Conservation (phyloP, 2,113 vertebrate genomes). For the Nesogale talazaci region DNA sequence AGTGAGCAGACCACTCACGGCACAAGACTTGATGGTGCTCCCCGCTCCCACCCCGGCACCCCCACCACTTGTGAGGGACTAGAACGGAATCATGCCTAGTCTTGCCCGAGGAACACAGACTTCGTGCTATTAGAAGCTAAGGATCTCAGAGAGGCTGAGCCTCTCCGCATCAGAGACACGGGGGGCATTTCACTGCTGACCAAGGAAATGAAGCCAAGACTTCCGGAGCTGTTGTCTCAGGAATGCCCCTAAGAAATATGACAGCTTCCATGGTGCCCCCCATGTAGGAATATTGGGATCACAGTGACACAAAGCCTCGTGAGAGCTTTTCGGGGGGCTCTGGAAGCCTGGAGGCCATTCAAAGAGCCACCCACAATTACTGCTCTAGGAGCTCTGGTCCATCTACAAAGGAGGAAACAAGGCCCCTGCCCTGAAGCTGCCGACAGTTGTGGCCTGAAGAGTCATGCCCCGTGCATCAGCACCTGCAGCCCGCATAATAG, state of each 20-base stretch:
- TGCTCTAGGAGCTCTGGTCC: not conserved
- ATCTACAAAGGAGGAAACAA: constrained; percentile 11
- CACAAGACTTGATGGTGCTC: not conserved
- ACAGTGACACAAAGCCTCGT: not conserved
- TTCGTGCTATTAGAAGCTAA: constrained; percentile 15
- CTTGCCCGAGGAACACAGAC: not conserved
- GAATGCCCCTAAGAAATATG: not conserved
- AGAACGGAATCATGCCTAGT: not conserved
- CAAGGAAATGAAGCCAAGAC: not conserved
- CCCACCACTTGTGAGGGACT: not conserved
- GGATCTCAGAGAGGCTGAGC: not conserved
- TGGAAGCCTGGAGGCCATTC: not conserved
- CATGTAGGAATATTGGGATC: not conserved
- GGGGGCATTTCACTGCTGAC: not conserved
- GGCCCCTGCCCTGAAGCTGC: constrained; percentile 14
- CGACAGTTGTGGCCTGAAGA: not conserved
- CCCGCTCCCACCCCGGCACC: too few species aligned
- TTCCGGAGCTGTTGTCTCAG: not conserved
- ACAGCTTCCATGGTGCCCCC: not conserved
- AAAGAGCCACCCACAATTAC: not conserved
- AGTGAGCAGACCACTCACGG: not conserved
- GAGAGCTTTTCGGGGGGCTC: not conserved
- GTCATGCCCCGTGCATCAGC: constrained; percentile 37
- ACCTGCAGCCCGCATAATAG: constrained; percentile 24
- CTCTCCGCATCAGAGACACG: not conserved